phyloP scores from a whole-genome alignment of 2,888 invertebrate species.

The Cotesia congregata region DNA sequence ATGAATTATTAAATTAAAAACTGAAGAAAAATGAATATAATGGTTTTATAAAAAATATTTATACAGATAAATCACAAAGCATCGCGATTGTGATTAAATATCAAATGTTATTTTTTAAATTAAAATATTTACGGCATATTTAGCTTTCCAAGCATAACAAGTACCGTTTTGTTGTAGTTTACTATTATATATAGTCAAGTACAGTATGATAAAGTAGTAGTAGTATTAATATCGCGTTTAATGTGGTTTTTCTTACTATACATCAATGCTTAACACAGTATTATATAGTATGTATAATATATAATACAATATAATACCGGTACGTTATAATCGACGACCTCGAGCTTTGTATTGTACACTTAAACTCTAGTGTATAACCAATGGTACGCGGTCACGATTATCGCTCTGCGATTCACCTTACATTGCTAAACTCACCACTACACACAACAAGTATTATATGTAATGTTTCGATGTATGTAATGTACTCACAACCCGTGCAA shows the following conservation, averaged over 20 bases:
- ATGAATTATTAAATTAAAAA: no score
- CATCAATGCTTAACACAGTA: neutral
- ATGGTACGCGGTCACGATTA: constrained; percentile 19
- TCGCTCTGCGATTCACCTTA: constrained; percentile 18
- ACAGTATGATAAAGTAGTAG: no score
- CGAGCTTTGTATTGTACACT: constrained; percentile 16
- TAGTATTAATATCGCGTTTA: neutral
- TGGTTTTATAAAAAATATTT: neutral
- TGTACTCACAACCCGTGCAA: constrained; percentile 8
- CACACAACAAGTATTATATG: neutral
- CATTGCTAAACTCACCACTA: constrained; percentile 4
- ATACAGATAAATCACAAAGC: neutral
- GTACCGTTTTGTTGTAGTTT: neutral
- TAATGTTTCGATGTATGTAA: constrained; percentile 16
- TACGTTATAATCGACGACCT: constrained; percentile 35
- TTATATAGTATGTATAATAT: neutral
- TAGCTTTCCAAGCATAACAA: constrained; percentile 1
- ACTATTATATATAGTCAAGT: neutral
- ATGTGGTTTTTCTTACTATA: constrained; percentile 4
- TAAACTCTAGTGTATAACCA: neutral
- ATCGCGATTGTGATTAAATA: neutral
- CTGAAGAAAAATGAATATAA: no score
- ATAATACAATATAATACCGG: neutral
- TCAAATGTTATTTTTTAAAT: neutral
- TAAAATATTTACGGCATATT: neutral